Conservation (phyloP, 2,797 vertebrate genomes). For the Acridotheres tristis region DNA sequence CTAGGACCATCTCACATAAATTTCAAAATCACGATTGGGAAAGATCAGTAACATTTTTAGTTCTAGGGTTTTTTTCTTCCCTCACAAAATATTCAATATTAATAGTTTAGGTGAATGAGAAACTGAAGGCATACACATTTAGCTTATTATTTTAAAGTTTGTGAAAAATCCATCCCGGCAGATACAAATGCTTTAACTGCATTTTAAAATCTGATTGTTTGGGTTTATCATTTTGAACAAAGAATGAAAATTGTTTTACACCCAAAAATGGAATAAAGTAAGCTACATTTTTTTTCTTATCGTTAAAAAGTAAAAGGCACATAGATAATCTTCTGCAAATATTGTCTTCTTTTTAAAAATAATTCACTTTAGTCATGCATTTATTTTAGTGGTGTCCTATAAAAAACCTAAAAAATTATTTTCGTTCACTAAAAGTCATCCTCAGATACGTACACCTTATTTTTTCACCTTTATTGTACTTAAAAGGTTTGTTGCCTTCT, state of each 20-base stretch:
- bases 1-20: neutral
- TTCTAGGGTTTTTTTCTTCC: neutral
- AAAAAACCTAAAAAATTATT: neutral
- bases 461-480: neutral
- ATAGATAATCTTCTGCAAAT: neutral
- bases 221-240: neutral
- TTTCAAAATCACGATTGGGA: neutral
- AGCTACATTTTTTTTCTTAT: neutral
- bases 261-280: neutral
- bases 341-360: neutral
- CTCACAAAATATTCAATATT: neutral
- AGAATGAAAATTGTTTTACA: neutral
- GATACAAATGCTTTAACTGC: neutral
- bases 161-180: neutral
- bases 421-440: neutral
- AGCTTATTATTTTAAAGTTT: neutral
- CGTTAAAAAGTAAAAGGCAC: neutral
- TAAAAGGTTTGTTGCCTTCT: neutral
- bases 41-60: neutral
- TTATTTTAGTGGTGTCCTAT: neutral
- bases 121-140: neutral
- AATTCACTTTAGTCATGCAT: neutral
- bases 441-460: rapidly evolving
- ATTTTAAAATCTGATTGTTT: neutral
- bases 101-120: neutral